Evolutionary conservation across 2,113 vertebrate species (phyloP), one percentile per base, ranked within the genome.

Genomic region (Sebastes fasciatus): DNA sequence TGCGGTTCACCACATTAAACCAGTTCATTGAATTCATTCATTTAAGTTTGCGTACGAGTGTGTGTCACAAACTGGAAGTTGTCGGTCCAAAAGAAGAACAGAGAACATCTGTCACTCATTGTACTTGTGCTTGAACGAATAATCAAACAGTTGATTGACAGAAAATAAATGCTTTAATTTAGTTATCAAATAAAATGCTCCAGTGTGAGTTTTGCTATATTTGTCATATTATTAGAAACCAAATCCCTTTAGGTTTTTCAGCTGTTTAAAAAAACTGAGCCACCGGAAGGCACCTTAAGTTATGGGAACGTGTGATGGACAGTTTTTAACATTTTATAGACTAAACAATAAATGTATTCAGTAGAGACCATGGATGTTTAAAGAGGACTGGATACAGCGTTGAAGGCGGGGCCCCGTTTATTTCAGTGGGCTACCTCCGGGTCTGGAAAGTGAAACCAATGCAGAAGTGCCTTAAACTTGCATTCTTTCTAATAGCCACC

Each of bases 1-100:
- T 60, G 77, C 0, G 11, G 63, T 64, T 75, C 45, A 49, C 60
- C 58, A 67, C 34, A 62, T 77, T 57, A 52, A 72, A 67, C n/a
- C 12, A 17, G 14, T 71, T 23, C 0, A 40, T 10, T 55, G n/a
- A 40, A 43, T 55, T 49, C n/a, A 26, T 62, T 76, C 2, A 62
- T 77, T 74, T 14, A 48, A 19, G 23, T 23, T 6, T 55, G 2
- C 45, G 12, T 43, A 66, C 1, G 0, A 70, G 63, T 74, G 23
- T 2, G 8, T 48, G 45, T 67, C n/a, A 48, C 26, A 64, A 45
- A 17, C n/a, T 60, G 7, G 21, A 11, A 26, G 10, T 14, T 67
- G 21, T 60, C 12, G 14, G 4, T 58, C 69, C 14, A 51, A 66
- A 58, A 43, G 40, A 19, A 26, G 23, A 49, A 54, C 4, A 34